Evolutionary conservation across 1,140 invertebrate genomes (phyloP), one percentile per base, ranked within the genome.

Genomic region (Zaprionus africanus): DNA sequence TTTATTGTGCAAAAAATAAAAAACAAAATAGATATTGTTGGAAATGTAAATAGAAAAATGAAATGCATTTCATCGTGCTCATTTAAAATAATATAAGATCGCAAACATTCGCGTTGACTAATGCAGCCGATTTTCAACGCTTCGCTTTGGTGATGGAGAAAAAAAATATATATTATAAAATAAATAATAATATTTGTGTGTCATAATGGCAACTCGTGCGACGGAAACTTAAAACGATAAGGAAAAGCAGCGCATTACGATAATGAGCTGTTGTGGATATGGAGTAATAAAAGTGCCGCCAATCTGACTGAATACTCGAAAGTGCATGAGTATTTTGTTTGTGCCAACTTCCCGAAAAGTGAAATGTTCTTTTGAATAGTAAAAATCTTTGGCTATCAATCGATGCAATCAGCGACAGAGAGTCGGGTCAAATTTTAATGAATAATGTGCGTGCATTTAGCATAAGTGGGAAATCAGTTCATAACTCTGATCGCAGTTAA

Each of bases 81-180:
- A n/a, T 54, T 54, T 49, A 51, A 49, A 53, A 17, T 5, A 28
- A 59, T 22, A 24, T n/a, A 17, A 9, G 62, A 58, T 22, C 24
- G 36, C 5, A 38, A 57, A 60, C 43, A 59, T 36, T 63, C 69
- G 66, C 22, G 28, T 53, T 57, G 41, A 66, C 71, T 72, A 65
- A 54, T 9, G 56, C 51, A 62, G 11, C 3, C 28, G 49, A 70
- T 77, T 79, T 63, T 57, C 4, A 57, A 71, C 53, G 62, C 65
- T 51, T 61, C 19, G 46, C n/a, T 79, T 49, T 38, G 36, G 36
- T 38, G 36, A 13, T 38, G 46, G 19, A 9, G 56, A 6, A 51
- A 28, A 31, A 54, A 51, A 38, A 65, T n/a, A n/a, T n/a, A 65
- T 62, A 59, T 34, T 34, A 54, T 17, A 31, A 71, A 67, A 56